Evolutionary conservation across 2,113 vertebrate species (phyloP), one percentile per base, ranked within the genome.

Genomic region (Perognathus longimembris): DNA sequence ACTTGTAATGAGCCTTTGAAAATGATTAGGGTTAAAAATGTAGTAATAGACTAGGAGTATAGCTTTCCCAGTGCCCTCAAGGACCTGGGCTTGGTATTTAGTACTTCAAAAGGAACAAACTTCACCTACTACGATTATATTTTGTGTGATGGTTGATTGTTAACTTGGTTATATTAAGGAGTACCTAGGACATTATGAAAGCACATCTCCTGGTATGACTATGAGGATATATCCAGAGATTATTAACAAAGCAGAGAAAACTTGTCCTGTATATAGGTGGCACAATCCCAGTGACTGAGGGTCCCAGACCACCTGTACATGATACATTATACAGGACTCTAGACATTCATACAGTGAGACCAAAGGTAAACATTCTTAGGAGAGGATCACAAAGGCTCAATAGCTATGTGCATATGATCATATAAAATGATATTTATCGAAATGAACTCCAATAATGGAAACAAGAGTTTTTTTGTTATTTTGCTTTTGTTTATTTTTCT

Each of bases 1-100:
- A 57, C 7, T 75, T 81, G 64, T 3, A 88, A 40, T 28, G 45
- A 92, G 14, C 6, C 3, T 40, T 75, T 75, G 15, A 88, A 92
- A 89, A 84, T 10, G 34, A 21, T 45, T 75, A 22, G 61, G 83
- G 24, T 88, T 94, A 40, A 88, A 92, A 92, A 88, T 61, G 32
- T 36, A 34, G 30, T 61, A 36, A 5, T 63, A 14, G 21, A 21
- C 50, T 70, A 2, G 18, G 21, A 22, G 5, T 34, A 1, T 30
- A 45, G 32, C 63, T 91, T 22, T 59, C 50, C 50, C 3, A 54
- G 2, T 54, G 6, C 40, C 14, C 38, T 8, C 5, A 38, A 59
- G 45, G 71, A 7, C 45, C 45, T 67, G 30, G 28, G 36, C 34
- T 70, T 20, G 30, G 24, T 42, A 28, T 26, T 17, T 11, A 18